Evolutionary conservation across 2,797 vertebrate species (phyloP).

Genomic region (Gambusia yucatana): DNA sequence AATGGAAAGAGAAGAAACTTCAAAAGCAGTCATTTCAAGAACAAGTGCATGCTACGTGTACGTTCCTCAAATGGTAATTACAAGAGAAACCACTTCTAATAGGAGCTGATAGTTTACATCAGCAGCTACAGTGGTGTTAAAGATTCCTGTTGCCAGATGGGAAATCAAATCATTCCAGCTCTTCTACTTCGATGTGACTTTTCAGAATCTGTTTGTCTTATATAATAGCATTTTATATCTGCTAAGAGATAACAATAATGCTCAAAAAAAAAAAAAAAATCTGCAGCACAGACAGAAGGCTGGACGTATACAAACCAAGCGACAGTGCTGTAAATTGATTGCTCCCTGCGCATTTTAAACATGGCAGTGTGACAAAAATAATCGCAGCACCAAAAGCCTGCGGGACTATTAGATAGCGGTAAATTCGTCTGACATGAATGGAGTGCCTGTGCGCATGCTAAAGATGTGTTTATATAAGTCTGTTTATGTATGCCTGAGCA

Average conservation of each 20-base stretch:
- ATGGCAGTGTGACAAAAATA: constrained; percentile 42
- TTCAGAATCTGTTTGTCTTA: constrained; percentile 41
- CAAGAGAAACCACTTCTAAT: constrained; percentile 56
- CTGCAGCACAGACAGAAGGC: constrained; percentile 37
- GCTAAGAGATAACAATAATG: constrained; percentile 16
- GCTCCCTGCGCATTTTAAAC: constrained; percentile 50
- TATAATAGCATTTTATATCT: constrained; percentile 35
- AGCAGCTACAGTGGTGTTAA: not conserved
- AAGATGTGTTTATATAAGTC: constrained; percentile 60
- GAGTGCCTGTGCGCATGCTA: constrained; percentile 34
- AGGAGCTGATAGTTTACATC: constrained; percentile 33
- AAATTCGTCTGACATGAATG: constrained; percentile 52
- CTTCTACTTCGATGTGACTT: constrained; percentile 17
- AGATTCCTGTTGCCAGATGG: constrained; percentile 32
- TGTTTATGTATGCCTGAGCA: constrained; percentile 65
- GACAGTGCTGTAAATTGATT: constrained; percentile 53
- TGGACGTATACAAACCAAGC: constrained; percentile 45
- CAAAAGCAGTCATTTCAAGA: constrained; percentile 13
- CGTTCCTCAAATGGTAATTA: constrained; percentile 39
- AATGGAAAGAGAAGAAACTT: constrained; percentile 13
- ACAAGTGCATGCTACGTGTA: constrained; percentile 29
- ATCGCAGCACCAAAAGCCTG: constrained; percentile 29
- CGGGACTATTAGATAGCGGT: constrained; percentile 43
- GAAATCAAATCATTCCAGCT: constrained; percentile 15
- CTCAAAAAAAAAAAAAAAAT: constrained; percentile 14